Base-by-base conservation (phyloP, 2,797 vertebrate species). In the Cottoperca gobio region DNA sequence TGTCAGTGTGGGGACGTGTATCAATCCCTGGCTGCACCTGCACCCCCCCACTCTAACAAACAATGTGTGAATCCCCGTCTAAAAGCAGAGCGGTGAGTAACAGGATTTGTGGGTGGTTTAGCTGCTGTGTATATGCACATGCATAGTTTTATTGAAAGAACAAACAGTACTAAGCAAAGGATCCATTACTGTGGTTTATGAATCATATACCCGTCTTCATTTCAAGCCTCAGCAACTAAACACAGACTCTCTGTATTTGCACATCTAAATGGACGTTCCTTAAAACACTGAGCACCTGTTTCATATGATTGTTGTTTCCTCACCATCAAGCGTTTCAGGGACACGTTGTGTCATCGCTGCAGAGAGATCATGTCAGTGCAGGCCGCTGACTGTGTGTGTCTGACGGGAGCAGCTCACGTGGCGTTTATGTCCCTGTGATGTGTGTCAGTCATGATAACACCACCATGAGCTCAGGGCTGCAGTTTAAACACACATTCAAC, bases 181-280 rank as follows among this genome's bases (percentile, higher is more conserved):
- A 78, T 68, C 67, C 64, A 81, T 87, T 73, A 45, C 70, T 61
- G 75, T 67, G 80, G 74, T 90, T 88, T 86, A 83, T 86, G 86
- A 88, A 84, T 88, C 83, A 86, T 82, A 53, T 61, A 61, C 79
- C 43, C 43, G 78, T 85, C 78, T 85, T 81, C 31, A 80, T 85
- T 86, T 86, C 83, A 81, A 73, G 78, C 86, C 65, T 75, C 74
- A 66, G 53, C 82, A 83, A 86, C 76, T 59, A 60, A 81, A 88
- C 58, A 73, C 81, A 83, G 73, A 61, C 46, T 39, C 26, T 46
- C 31, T n/a, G 42, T 49, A 65, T 53, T 50, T 43, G 12, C 13
- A n/a, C n/a, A n/a, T n/a, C n/a, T n/a, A n/a, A n/a, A n/a, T n/a
- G 8, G 52, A 75, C 70, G 65, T 49, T 6, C 19, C 43, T 45